Evolutionary conservation across 2,113 vertebrate genomes (phyloP), one percentile per base, ranked within the genome.

Genomic region (Choloepus hoffmanni): DNA sequence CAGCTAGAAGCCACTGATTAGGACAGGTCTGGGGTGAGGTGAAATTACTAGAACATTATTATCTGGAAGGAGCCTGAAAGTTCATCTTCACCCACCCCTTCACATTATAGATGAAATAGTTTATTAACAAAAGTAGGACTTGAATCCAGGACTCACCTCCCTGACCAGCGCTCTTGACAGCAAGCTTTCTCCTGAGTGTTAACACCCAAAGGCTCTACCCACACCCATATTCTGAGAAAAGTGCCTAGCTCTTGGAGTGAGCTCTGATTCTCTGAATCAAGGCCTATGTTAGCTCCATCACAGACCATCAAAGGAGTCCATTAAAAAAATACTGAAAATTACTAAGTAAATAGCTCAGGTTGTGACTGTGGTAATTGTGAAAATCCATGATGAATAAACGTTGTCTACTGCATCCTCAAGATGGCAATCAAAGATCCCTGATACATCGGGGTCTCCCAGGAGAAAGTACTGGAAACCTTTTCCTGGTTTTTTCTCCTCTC

Each of bases 361-460:
- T 95, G 33, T 73, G 63, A 93, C 9, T 74, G 36, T 1, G 70
- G 58, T 82, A 33, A 33, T 13, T 76, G 7, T 94, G 63, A 28
- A 91, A 84, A 85, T 45, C 86, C 86, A 19, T 74, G 60, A 63
- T 90, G 33, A 96, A 90, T 81, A 97, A 15, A 78, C 48, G 48
- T 77, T 74, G 15, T 83, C 92, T 0, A 0, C 73, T 92, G 10
- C 28, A n/a, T 91, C 83, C 76, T 67, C 89, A 90, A 43, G 43
- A 13, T 94, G 60, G 78, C 60, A 82, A 23, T 74, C 60, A 15
- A 79, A 93, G 86, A 94, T 50, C 11, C 12, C 82, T 72, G 87
- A 79, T 92, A 62, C 85, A 95, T 43, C 24, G 7, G 9, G 70
- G 2, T 21, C 3, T 89, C 18, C 30, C n/a, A 14, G 43, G 73